Evolutionary conservation across 2,797 vertebrate species (phyloP).

Genomic region (Carcharodon carcharias): DNA sequence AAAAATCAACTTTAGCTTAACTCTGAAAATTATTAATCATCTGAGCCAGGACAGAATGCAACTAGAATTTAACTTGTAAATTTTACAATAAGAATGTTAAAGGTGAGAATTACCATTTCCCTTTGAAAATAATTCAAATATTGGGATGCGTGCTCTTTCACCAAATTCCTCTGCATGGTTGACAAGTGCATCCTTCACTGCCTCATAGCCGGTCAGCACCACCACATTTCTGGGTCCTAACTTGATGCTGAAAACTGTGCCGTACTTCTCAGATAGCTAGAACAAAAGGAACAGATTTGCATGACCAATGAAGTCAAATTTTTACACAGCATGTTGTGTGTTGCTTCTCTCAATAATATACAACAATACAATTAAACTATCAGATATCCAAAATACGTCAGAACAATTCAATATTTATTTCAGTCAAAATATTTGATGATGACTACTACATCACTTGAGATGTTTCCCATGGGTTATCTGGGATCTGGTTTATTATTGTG

Average conservation of each 20-base stretch:
- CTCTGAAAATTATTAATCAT: no score
- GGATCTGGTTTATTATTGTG: no score
- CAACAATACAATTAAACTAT: no score
- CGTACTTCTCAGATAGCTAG: slow-evolving; percentile 56
- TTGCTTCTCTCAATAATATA: no score
- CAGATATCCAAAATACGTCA: no score
- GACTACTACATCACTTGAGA: no score
- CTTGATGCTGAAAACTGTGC: slow-evolving; percentile 53
- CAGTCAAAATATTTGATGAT: no score
- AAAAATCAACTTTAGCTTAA: neutral
- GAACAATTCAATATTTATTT: no score
- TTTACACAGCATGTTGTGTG: no score
- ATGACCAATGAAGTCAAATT: no score
- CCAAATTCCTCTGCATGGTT: slow-evolving; percentile 55
- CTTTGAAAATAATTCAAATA: slow-evolving; percentile 48
- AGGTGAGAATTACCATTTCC: slow-evolving; percentile 47
- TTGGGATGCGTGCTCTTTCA: slow-evolving; percentile 53
- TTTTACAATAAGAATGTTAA: neutral
- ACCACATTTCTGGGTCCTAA: slow-evolving; percentile 52
- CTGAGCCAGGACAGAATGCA: no score
- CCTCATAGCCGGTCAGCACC: slow-evolving; percentile 52
- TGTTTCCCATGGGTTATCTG: no score
- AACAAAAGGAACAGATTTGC: neutral
- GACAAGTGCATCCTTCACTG: slow-evolving; percentile 58
- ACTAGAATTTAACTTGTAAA: neutral